Evolutionary conservation across 2,888 invertebrate species (phyloP).

Genomic region (Dicranocentrus wangi): DNA sequence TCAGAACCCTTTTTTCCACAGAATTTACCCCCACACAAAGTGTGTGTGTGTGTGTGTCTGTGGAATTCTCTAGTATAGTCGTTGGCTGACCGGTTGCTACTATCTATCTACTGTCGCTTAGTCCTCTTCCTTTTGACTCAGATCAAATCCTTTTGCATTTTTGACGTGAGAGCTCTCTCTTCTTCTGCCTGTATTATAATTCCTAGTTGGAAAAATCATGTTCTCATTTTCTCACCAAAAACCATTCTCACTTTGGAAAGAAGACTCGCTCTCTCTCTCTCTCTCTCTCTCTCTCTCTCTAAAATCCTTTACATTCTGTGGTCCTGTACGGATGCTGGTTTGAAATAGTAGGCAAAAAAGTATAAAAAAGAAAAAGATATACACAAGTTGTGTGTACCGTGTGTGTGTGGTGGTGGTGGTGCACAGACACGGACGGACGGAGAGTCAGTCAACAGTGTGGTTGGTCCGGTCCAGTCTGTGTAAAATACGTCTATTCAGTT

Average conservation of each 20-base stretch:
- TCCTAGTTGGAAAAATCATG: constrained; percentile 42
- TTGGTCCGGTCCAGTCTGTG: constrained; percentile 1
- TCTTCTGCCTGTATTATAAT: constrained; percentile 1
- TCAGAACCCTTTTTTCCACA: no score
- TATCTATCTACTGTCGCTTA: constrained; percentile 45
- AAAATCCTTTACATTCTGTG: no score
- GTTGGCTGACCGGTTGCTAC: constrained; percentile 54
- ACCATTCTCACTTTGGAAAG: background rate
- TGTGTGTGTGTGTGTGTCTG: no score
- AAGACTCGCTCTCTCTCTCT: background rate
- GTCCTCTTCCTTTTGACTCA: constrained; percentile 36
- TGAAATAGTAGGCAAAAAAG: no score
- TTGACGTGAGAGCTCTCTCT: constrained; percentile 26
- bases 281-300: background rate
- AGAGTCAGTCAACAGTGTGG: background rate
- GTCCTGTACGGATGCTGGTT: no score
- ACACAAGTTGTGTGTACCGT: no score
- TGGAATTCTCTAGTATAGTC: no score
- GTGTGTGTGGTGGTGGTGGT: no score
- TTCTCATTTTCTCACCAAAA: constrained; percentile 50
- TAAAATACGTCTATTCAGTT: no score
- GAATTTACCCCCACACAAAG: no score
- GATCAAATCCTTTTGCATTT: constrained; percentile 46
- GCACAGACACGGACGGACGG: no score
- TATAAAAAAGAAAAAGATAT: no score